A percentile compares a stretch with the other conserved stretches of the same genome.
These are phyloP conservation scores for Drosophila sordidula DNA, from an alignment of 2,888 invertebrate species.

Conservation along the genomic window DNA sequence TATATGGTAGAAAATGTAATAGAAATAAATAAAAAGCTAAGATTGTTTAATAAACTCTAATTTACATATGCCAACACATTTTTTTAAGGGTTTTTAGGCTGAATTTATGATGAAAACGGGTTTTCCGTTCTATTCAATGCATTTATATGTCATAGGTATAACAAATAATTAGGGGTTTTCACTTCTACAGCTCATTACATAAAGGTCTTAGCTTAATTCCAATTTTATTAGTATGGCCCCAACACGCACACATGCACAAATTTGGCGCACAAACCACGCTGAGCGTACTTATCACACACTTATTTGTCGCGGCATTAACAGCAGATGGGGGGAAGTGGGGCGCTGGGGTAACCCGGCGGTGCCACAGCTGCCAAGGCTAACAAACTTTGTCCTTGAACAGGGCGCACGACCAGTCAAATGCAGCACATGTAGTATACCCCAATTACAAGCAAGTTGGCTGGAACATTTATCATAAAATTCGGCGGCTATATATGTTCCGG, in stretches of 20 bases:
- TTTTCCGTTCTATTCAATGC: background rate
- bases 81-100: too few relatives aligned
- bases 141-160: background rate
- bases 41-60: too few relatives aligned
- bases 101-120: too few relatives aligned
- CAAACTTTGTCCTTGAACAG: conserved; percentile 76
- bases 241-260: conserved; percentile 40
- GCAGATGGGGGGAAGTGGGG: background rate
- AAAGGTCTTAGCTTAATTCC: conserved; percentile 40
- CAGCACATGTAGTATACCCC: conserved; percentile 40
- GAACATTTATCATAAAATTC: conserved; percentile 69
- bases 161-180: conserved; percentile 6
- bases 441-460: conserved; percentile 55
- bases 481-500: conserved; percentile 29
- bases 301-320: conserved; percentile 60
- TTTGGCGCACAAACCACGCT: conserved; percentile 45
- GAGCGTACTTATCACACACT: conserved; percentile 65
- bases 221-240: conserved; percentile 31
- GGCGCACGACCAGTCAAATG: conserved; percentile 25
- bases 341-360: background rate
- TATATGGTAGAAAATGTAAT: too few relatives aligned
- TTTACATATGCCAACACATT: too few relatives aligned
- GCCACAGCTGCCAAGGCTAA: conserved; percentile 63
- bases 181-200: conserved; percentile 18
- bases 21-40: too few relatives aligned